phyloP scores from a whole-genome alignment of 2,113 vertebrate species.

The Neolamprologus falcicula region DNA sequence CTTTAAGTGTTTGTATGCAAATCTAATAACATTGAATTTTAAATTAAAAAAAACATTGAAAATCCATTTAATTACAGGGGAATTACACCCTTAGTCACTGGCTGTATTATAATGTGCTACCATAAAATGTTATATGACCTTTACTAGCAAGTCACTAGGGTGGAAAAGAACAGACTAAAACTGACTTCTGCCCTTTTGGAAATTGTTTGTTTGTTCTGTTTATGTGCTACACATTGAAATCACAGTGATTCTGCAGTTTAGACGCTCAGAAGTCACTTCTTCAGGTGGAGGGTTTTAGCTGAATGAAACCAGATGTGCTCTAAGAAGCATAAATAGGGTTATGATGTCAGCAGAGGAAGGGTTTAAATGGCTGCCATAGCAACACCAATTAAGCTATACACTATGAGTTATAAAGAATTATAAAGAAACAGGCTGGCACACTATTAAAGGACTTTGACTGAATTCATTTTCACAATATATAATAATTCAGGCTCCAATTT shows the following conservation, averaged over 20 bases:
- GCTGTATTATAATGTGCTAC: not conserved
- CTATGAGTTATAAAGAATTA: not conserved
- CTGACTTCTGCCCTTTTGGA: not conserved
- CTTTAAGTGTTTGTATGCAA: not conserved
- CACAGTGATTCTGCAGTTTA: not conserved
- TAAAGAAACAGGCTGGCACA: not conserved
- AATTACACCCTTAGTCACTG: not conserved
- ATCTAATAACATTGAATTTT: not conserved
- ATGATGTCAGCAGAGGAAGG: not conserved
- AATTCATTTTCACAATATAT: not conserved
- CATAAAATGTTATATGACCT: not conserved
- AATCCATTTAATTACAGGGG: not conserved
- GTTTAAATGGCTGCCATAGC: not conserved
- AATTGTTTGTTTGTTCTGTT: not conserved
- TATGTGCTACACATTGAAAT: not conserved
- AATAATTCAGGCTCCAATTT: not conserved
- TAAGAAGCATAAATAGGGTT: not conserved
- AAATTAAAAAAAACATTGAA: accelerated
- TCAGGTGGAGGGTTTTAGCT: not conserved
- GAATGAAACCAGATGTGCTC: constrained; percentile 39
- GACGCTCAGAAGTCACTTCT: not conserved
- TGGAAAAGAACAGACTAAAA: not conserved
- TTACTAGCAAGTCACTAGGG: not conserved
- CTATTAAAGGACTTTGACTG: not conserved
- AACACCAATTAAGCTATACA: not conserved